These are phyloP conservation scores for Peucedramus taeniatus DNA, from an alignment of 2,113 vertebrate species.

Conservation along the genomic window DNA sequence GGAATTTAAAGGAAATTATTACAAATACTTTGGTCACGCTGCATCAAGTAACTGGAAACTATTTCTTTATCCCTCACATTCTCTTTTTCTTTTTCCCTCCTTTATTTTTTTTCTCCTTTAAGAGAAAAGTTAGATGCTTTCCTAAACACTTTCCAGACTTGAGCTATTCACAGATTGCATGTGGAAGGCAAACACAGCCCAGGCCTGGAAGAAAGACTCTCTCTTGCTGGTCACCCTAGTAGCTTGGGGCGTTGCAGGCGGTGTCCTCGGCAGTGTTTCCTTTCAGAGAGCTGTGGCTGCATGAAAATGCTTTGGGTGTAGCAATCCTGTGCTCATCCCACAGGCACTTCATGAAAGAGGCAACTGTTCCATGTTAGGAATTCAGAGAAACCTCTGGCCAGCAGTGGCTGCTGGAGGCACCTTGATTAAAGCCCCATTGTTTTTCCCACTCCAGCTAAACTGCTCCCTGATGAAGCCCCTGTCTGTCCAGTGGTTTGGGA, in stretches of 20 bases:
- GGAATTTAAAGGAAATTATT: slow-evolving; percentile 53
- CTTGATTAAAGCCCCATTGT: slow-evolving; percentile 58
- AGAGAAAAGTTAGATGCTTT: neutral
- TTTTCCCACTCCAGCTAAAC: slow-evolving; percentile 9
- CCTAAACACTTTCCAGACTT: slow-evolving; percentile 41
- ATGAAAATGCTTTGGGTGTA: slow-evolving; percentile 49
- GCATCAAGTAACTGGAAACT: slow-evolving; percentile 33
- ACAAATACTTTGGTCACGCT: slow-evolving; percentile 22
- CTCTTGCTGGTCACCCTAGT: slow-evolving; percentile 17
- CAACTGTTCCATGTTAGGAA: slow-evolving; percentile 55
- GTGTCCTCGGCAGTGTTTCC: neutral
- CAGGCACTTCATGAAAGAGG: slow-evolving; percentile 51
- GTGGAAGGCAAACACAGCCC: slow-evolving; percentile 14
- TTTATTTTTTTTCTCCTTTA: neutral
- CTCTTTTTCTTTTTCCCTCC: neutral
- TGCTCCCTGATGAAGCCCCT: neutral
- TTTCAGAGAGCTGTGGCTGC: slow-evolving; percentile 8
- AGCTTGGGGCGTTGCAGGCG: neutral
- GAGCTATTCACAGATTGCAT: neutral
- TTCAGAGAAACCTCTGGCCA: slow-evolving; percentile 38
- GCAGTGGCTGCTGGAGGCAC: neutral
- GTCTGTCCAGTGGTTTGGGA: slow-evolving; percentile 11
- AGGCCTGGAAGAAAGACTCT: slow-evolving; percentile 37
- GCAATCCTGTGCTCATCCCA: slow-evolving; percentile 46
- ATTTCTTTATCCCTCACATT: neutral